These are phyloP conservation scores for Nomada lathburiana DNA, from an alignment of 2,888 invertebrate species.

Conservation along the genomic window DNA sequence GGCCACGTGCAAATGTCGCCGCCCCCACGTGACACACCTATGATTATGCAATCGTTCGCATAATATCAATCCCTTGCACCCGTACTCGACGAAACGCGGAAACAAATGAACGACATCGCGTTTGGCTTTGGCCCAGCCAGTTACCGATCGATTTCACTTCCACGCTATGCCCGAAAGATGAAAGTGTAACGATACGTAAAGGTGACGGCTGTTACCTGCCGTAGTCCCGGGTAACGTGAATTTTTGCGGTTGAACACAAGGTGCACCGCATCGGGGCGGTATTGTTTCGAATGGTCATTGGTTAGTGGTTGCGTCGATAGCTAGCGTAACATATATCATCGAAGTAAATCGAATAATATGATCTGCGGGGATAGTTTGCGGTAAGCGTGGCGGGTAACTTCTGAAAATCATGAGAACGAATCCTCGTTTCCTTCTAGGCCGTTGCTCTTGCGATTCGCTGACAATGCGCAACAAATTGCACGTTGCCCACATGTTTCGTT, in stretches of 20 bases:
- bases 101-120: constrained; percentile 5
- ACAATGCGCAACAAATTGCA: too few species aligned
- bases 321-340: constrained; percentile 12
- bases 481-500: too few species aligned
- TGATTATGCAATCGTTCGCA: constrained; percentile 31
- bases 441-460: too few species aligned
- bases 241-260: constrained; percentile 18
- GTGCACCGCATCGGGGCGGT: constrained; percentile 11
- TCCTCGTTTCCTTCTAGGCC: not conserved
- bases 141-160: constrained; percentile 30
- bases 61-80: not conserved
- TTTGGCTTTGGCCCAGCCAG: constrained; percentile 2
- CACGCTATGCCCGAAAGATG: not conserved
- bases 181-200: constrained; percentile 30
- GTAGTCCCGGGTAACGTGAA: not conserved
- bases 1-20: constrained; percentile 33
- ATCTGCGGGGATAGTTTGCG: constrained; percentile 27
- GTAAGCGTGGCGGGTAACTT: not conserved
- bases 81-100: constrained; percentile 18
- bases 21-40: constrained; percentile 38
- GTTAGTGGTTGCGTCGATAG: constrained; percentile 30
- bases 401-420: constrained; percentile 3
- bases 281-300: constrained; percentile 37
- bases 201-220: not conserved
- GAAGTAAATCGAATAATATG: constrained; percentile 36